Percentiles rank a stretch among this genome's conserved stretches.
phyloP scores from a whole-genome alignment of 2,113 vertebrate species.

The Catharus minimus region DNA sequence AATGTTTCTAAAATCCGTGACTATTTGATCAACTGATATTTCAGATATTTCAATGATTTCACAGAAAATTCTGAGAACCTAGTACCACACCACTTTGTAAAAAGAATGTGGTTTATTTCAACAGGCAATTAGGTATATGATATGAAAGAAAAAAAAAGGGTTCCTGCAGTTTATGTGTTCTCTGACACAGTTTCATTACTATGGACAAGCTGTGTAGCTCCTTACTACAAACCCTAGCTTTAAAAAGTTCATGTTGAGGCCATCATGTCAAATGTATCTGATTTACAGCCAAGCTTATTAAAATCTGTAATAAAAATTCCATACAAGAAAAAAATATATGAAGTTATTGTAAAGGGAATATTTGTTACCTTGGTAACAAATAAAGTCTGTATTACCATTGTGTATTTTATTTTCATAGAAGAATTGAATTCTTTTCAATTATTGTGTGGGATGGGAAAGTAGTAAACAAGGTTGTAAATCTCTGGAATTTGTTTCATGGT shows the following conservation, averaged over 20 bases:
- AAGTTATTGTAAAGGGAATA: slow-evolving; percentile 52
- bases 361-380: slow-evolving; percentile 65
- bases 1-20: background rate
- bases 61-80: background rate
- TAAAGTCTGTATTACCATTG: slow-evolving; percentile 40
- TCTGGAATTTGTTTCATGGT: slow-evolving; percentile 23
- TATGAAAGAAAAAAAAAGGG: background rate
- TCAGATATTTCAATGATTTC: background rate
- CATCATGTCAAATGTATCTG: slow-evolving; percentile 13
- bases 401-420: slow-evolving; percentile 63
- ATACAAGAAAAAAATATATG: slow-evolving; percentile 26
- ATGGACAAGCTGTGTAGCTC: background rate
- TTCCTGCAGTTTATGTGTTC: background rate
- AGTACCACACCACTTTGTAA: background rate
- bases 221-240: background rate
- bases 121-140: background rate
- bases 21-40: background rate
- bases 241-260: slow-evolving; percentile 36
- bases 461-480: slow-evolving; percentile 66
- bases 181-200: slow-evolving; percentile 4
- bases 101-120: background rate
- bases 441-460: slow-evolving; percentile 43
- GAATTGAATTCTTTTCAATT: slow-evolving; percentile 65
- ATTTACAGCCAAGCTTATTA: slow-evolving; percentile 50
- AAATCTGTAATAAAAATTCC: slow-evolving; percentile 52